A percentile compares a stretch with the other conserved stretches of the same genome.
phyloP scores from a whole-genome alignment of 2,113 vertebrate genomes.

The Chrysemys picta region DNA sequence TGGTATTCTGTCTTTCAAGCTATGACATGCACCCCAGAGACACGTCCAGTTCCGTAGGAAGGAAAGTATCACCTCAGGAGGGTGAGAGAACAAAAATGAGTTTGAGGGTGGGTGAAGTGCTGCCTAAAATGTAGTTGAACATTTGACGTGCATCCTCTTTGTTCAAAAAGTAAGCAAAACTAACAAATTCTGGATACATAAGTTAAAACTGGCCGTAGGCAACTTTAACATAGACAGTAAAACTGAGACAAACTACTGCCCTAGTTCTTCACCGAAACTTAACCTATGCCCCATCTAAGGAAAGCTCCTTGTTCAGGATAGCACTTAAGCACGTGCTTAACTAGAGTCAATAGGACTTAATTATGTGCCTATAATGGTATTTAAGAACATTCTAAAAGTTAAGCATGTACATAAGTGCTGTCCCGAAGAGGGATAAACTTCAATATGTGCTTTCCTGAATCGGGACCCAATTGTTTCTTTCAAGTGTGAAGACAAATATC shows the following conservation, averaged over 20 bases:
- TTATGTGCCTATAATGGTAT: neutral
- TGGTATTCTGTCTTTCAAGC: slow-evolving; percentile 25
- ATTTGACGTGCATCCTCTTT: neutral
- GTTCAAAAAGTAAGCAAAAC: neutral
- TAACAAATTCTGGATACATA: neutral
- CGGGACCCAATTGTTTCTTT: neutral
- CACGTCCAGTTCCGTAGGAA: slow-evolving; percentile 22
- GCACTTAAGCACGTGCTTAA: slow-evolving; percentile 56
- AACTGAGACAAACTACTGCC: slow-evolving; percentile 22
- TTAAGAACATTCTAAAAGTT: neutral
- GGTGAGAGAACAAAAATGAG: neutral
- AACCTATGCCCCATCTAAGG: neutral
- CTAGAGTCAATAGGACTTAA: neutral
- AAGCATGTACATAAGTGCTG: slow-evolving; percentile 29
- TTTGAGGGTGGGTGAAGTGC: neutral
- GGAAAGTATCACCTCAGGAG: neutral
- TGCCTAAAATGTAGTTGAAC: slow-evolving; percentile 12
- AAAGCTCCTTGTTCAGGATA: slow-evolving; percentile 40
- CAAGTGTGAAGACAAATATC: neutral
- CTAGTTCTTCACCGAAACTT: slow-evolving; percentile 4
- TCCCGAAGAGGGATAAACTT: neutral
- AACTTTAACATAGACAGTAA: neutral
- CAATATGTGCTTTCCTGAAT: slow-evolving; percentile 8
- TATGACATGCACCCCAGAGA: slow-evolving; percentile 18
- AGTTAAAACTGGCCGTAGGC: slow-evolving; percentile 9